Conservation (phyloP, 2,888 invertebrate species). For the Apamea epomidion region DNA sequence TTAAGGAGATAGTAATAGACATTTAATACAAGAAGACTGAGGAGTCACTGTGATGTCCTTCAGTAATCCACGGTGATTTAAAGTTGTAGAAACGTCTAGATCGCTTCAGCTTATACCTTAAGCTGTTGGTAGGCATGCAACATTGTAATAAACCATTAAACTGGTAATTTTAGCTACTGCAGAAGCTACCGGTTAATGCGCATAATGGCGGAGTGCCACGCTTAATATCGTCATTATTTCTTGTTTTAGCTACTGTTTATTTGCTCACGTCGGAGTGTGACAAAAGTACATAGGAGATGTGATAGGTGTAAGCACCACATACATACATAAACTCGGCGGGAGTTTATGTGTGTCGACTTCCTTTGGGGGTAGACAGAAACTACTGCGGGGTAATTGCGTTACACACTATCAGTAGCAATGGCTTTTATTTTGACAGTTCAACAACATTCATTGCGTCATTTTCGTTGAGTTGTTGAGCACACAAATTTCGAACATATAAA, state of each 20-base stretch:
- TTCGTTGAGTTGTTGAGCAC: too few relatives aligned
- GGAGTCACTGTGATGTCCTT: neutral
- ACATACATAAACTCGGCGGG: too few relatives aligned
- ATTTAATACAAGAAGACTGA: neutral
- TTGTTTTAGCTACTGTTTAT: constrained; percentile 19
- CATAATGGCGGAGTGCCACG: constrained; percentile 13
- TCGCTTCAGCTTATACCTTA: constrained; percentile 27
- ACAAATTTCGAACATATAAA: too few relatives aligned
- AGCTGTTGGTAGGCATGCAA: constrained; percentile 33
- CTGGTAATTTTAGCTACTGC: constrained; percentile 34
- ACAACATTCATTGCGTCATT: too few relatives aligned
- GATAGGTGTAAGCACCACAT: neutral
- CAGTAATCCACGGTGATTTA: neutral
- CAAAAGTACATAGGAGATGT: neutral
- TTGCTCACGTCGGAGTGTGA: neutral
- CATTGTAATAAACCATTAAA: constrained; percentile 54
- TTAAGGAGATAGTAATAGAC: neutral
- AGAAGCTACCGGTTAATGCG: constrained; percentile 48
- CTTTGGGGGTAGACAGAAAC: too few relatives aligned
- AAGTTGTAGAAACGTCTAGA: neutral
- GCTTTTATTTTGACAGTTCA: too few relatives aligned
- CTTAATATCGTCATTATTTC: constrained; percentile 28
- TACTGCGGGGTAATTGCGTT: too few relatives aligned
- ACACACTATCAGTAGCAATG: too few relatives aligned
- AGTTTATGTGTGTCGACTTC: too few relatives aligned